A percentile compares a stretch with the other conserved stretches of the same genome.
phyloP scores from a whole-genome alignment of 2,888 invertebrate species.

The Rhamphomyia laevipes region DNA sequence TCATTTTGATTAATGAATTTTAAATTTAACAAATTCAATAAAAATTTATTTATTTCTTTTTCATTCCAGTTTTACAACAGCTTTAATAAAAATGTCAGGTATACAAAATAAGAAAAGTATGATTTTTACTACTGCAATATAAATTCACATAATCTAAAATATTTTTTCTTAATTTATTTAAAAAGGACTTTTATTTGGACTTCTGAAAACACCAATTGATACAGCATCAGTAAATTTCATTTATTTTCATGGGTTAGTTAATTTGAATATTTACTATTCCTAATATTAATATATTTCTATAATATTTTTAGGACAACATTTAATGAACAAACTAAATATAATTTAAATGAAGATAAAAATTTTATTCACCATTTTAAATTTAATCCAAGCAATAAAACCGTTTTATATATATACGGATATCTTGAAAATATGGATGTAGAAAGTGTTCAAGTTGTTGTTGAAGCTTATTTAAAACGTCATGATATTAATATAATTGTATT shows the following conservation, averaged over 20 bases:
- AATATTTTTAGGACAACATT: slow-evolving; percentile 23
- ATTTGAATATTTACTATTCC: not conserved
- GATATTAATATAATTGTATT: slow-evolving; percentile 32
- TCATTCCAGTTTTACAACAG: no score
- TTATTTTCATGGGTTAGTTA: slow-evolving; percentile 25
- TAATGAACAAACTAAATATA: slow-evolving; percentile 25
- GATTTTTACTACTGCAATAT: no score
- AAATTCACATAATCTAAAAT: not conserved
- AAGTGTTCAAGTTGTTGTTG: slow-evolving; percentile 41
- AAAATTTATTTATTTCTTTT: no score
- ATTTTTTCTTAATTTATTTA: slow-evolving; percentile 3
- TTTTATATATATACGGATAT: slow-evolving; percentile 48
- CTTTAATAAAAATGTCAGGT: no score
- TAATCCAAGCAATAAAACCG: slow-evolving; percentile 40
- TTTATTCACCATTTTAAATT: slow-evolving; percentile 25
- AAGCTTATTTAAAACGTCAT: slow-evolving; percentile 29
- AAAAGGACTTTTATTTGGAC: slow-evolving; percentile 39
- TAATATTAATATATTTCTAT: not conserved
- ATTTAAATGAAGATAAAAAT: slow-evolving; percentile 22
- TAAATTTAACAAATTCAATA: no score
- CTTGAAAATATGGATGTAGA: slow-evolving; percentile 46
- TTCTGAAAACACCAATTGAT: slow-evolving; percentile 39
- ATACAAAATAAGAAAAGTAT: no score
- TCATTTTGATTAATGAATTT: no score
- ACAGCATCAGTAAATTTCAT: slow-evolving; percentile 38